Evolutionary conservation across 2,113 vertebrate species (phyloP), one percentile per base, ranked within the genome.

Genomic region (Loxodonta africana): DNA sequence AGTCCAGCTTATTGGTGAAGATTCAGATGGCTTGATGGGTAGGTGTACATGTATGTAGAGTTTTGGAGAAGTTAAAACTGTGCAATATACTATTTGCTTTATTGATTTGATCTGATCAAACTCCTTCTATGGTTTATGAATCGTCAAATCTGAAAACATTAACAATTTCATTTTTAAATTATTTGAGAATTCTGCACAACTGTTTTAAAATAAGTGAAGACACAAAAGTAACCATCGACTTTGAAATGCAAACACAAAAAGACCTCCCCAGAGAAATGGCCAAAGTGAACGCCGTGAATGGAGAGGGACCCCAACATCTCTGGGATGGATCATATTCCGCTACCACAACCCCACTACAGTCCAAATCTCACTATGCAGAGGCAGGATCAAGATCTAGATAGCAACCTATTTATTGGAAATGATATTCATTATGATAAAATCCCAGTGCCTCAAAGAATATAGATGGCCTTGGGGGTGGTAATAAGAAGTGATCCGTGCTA

Each of bases 391-490:
- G 76, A 90, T 23, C 62, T 51, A 90, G 10, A 46, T 57, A 92
- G 87, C 21, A 57, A 25, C 60, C 77, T 80, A 71, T 3, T 62
- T 78, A 82, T 26, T 90, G 7, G 41, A 71, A 62, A n/a, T 12
- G 15, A 28, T 82, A 6, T 88, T 98, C 84, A 46, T 85, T 41
- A 67, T 53, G 83, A 94, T 67, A 69, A 97, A 94, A 97, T 33
- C 37, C 85, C 18, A 78, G 89, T 44, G 28, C 4, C 46, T 84
- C 91, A 44, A 76, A 85, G 60, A 96, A 95, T 37, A 57, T 26
- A 97, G 77, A 95, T 95, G 96, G 94, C 94, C 95, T 95, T 92
- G 84, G 96, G 94, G 78, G n/a, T 90, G 53, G 81, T 37, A 93
- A 4, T 85, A 46, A 89, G 65, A 94, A 96, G 74, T 62, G 41